Base-by-base conservation (phyloP, 2,888 invertebrate genomes). In the Geotrupes spiniger region DNA sequence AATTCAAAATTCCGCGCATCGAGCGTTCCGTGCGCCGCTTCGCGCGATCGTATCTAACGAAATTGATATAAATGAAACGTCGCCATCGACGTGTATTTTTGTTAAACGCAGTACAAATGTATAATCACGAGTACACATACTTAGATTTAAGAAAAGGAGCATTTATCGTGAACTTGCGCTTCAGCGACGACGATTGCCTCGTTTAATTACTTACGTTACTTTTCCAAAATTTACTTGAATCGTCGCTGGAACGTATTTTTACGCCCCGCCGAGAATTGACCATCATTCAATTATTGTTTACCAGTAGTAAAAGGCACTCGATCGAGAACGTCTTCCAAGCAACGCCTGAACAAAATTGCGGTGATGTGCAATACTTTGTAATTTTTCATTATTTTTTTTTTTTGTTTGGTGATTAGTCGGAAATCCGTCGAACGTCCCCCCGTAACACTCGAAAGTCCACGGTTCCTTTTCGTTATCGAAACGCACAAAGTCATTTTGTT, bases 41-140 rank as follows among this genome's bases (percentile, higher is more conserved):
- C 62, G 64, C 47, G 42, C 54, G 49, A 52, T 38, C 39, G 36
- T 41, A 46, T 46, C 41, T 41, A 38, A 36, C 33, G 40, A 63
- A 62, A 63, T 56, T 51, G 49, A 57, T 51, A 62, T 42, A 42
- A 48, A 48, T 48, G 42, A 42, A 37, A 36, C 67, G 66, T 67
- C 65, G 61, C 65, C 63, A 63, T 61, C 43, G 68, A 61, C 68
- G 67, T 65, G 65, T 70, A 69, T 70, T 70, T 71, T 71, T 71
- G 65, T 70, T 71, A 71, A 70, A 67, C 60, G 63, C 65, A 72
- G 72, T 72, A 72, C 72, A 72, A 71, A 71, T 65, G 53, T 60
- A 55, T 60, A 62, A 60, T 60, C 59, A 59, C 53, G 56, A 56
- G 46, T 54, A 46, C 45, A 31, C 44, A 54, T 46, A 52, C 40